Base-by-base conservation (phyloP, 2,888 invertebrate genomes). In the Lithophane semibrunnea region DNA sequence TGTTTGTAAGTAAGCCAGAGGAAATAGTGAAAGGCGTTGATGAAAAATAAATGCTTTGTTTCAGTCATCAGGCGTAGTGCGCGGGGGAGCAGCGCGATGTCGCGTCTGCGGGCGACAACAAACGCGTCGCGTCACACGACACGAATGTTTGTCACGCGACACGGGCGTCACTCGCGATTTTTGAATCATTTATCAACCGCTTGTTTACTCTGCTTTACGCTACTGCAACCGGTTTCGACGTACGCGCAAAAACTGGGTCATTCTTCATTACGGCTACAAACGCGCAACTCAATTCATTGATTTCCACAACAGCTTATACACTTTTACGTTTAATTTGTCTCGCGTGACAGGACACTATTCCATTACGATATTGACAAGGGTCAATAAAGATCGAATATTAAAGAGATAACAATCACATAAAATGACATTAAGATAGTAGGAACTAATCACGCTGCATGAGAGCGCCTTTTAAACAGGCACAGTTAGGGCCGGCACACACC, bases 131-230 rank as follows among this genome's bases (percentile, higher is more conserved):
- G 79, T 73, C 87, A 86, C 86, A 80, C 85, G 81, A 76, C 86
- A 75, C 79, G 71, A 82, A 78, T 80, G 73, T 83, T 82, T 80
- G 88, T 87, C 88, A 84, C 85, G 82, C 80, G 79, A 83, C 82
- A 85, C 80, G 69, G 68, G 86, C 82, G 90, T 89, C 91, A 86
- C 88, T 89, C 72, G 89, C 89, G 89, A 91, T 92, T 91, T 91
- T 90, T 89, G 88, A 90, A 92, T 92, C 90, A 93, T 93, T 92
- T 91, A 93, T 93, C 92, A 92, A 89, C 85, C 79, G 86, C 87
- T 85, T 92, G 91, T 92, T 91, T 91, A 91, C 91, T 89, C 86
- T 75, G 89, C 82, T 89, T 89, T 89, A 90, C 91, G 90, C 88
- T 84, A 83, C 83, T 71, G 83, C 81, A 88, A 90, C 91, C 91